phyloP scores from a whole-genome alignment of 1,140 invertebrate genomes.

The Drosophila yakuba region DNA sequence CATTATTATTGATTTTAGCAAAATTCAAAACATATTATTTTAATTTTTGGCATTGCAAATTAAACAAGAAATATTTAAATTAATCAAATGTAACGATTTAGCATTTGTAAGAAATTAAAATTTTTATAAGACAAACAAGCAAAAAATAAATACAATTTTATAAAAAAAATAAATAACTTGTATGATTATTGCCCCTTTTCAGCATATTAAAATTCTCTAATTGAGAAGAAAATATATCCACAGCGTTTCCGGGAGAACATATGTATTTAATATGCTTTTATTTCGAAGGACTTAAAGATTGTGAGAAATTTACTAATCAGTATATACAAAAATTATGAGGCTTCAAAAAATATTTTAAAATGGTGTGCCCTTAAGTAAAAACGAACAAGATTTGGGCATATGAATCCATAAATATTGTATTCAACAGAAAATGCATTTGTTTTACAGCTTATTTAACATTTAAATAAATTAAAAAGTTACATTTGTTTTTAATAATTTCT shows the following conservation, averaged over 20 bases:
- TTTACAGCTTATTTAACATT: not conserved
- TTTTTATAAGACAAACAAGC: slow-evolving; percentile 64
- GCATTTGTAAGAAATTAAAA: slow-evolving; percentile 66
- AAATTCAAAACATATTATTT: slow-evolving; percentile 66
- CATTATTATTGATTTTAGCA: slow-evolving; percentile 73
- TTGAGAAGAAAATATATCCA: too few species aligned
- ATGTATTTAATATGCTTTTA: too few species aligned
- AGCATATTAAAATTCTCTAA: not conserved
- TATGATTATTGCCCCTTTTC: slow-evolving; percentile 4
- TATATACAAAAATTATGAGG: not conserved
- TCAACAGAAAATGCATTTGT: too few species aligned
- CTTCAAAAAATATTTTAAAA: not conserved
- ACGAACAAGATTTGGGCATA: too few species aligned
- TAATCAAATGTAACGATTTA: slow-evolving; percentile 59
- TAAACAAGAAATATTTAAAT: slow-evolving; percentile 39
- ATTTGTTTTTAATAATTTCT: not conserved
- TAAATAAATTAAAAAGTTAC: too few species aligned
- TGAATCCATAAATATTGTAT: too few species aligned
- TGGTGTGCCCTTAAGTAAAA: too few species aligned
- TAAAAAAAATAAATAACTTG: slow-evolving; percentile 36
- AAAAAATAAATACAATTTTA: slow-evolving; percentile 59
- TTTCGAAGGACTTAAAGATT: too few species aligned
- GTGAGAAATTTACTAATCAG: too few species aligned
- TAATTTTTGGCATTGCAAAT: slow-evolving; percentile 50
- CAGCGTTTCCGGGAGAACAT: too few species aligned